Conservation (phyloP, 2,888 invertebrate genomes). For the Zaprionus obscuricornis region DNA sequence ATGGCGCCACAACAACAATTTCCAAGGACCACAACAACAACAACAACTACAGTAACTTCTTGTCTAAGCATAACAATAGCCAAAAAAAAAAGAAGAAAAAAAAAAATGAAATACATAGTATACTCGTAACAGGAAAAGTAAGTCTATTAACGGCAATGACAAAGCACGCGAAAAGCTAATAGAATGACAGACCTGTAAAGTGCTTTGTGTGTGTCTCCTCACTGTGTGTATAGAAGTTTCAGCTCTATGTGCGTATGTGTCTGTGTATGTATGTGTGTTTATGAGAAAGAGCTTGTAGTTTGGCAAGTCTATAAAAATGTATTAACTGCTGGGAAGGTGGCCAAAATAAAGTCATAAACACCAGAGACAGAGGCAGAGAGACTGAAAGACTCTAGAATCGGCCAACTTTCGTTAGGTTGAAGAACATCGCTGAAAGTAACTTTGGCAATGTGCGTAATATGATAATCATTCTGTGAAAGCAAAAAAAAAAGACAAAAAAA, state of each 20-base stretch:
- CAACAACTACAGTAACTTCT: conserved; percentile 10
- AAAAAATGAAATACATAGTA: conserved; percentile 18
- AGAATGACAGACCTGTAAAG: conserved; percentile 64
- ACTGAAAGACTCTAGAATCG: conserved; percentile 11
- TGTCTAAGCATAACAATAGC: conserved; percentile 15
- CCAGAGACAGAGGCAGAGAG: conserved; percentile 30
- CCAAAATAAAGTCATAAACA: conserved; percentile 76
- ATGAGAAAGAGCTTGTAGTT: conserved; percentile 44
- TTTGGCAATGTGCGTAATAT: conserved; percentile 70
- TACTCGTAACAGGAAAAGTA: conserved; percentile 50
- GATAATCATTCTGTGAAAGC: conserved; percentile 70
- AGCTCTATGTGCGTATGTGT: background rate
- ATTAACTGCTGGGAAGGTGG: conserved; percentile 67
- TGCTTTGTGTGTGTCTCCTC: conserved; percentile 17
- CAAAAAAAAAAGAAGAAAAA: conserved; percentile 13
- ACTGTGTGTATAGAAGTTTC: background rate
- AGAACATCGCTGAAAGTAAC: too few species aligned
- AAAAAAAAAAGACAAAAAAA: conserved; percentile 1
- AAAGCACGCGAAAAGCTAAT: conserved; percentile 79
- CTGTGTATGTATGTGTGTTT: background rate
- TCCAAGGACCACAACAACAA: background rate
- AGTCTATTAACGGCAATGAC: conserved; percentile 78
- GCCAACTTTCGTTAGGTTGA: too few species aligned
- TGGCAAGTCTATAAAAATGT: conserved; percentile 74
- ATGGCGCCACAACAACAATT: conserved; percentile 48